These are phyloP conservation scores for Poeciliopsis occidentalis DNA, from an alignment of 2,113 vertebrate species.

Conservation along the genomic window DNA sequence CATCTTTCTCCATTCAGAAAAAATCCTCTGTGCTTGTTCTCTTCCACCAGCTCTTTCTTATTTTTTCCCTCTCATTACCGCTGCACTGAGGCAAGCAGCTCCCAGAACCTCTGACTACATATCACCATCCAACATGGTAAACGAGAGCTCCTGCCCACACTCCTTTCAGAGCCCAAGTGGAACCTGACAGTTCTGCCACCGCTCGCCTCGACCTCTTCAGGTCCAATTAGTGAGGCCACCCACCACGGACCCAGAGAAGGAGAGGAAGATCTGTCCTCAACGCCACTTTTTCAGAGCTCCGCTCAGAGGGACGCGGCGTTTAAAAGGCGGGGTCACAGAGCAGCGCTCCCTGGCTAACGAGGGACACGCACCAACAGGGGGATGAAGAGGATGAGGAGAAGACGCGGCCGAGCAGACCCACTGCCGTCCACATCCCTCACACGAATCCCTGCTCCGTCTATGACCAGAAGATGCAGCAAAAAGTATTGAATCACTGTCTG, in stretches of 20 bases:
- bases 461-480: conserved; percentile 15
- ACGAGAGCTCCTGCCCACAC: conserved; percentile 30
- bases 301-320: conserved; percentile 4
- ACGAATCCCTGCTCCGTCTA: conserved; percentile 6
- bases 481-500: conserved; percentile 6
- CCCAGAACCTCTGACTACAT: conserved; percentile 29
- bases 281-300: conserved; percentile 18
- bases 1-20: not conserved
- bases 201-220: conserved; percentile 33
- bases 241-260: conserved; percentile 19
- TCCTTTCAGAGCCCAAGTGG: conserved; percentile 27
- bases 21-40: conserved; percentile 11
- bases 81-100: conserved; percentile 18
- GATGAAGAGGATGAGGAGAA: conserved; percentile 7
- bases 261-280: conserved; percentile 38
- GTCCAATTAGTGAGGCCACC: conserved; percentile 55
- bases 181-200: conserved; percentile 24
- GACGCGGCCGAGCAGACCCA: not conserved
- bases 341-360: conserved; percentile 44
- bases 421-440: not conserved
- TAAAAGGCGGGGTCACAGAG: conserved; percentile 20
- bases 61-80: conserved; percentile 26
- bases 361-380: conserved; percentile 21
- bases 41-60: not conserved
- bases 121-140: conserved; percentile 27